These are phyloP conservation scores for Scaptodrosophila latifasciaeformis DNA, from an alignment of 2,888 invertebrate species.

Conservation along the genomic window DNA sequence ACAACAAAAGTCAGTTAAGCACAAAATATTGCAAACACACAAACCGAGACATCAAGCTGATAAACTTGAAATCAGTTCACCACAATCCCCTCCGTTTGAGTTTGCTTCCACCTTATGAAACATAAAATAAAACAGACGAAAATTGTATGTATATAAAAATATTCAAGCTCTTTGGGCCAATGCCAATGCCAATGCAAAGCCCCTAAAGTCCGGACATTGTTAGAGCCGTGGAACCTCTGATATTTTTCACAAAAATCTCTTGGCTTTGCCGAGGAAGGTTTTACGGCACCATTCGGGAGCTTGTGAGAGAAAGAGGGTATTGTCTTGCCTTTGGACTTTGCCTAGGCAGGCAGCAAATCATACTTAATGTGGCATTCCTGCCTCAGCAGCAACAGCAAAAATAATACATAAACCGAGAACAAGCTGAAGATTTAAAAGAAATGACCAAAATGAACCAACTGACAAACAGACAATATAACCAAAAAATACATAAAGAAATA, in stretches of 20 bases:
- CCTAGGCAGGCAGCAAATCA: slow-evolving; percentile 62
- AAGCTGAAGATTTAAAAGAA: slow-evolving; percentile 51
- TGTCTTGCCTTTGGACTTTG: slow-evolving; percentile 33
- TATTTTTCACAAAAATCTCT: slow-evolving; percentile 22
- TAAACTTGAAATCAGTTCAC: slow-evolving; percentile 39
- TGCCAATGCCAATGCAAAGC: not conserved
- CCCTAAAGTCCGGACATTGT: not conserved
- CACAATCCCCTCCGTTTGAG: too few species aligned
- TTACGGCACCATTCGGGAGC: too few species aligned
- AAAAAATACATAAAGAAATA: slow-evolving; percentile 12
- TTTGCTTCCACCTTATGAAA: too few species aligned
- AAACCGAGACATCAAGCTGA: slow-evolving; percentile 42
- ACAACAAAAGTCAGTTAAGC: slow-evolving; percentile 54
- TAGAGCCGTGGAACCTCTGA: slow-evolving; percentile 9
- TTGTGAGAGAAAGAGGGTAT: too few species aligned
- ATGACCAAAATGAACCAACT: slow-evolving; percentile 24
- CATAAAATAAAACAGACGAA: not conserved
- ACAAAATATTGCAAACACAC: slow-evolving; percentile 51
- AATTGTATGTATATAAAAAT: not conserved
- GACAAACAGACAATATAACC: slow-evolving; percentile 23
- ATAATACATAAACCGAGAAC: slow-evolving; percentile 33
- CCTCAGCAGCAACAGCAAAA: slow-evolving; percentile 17
- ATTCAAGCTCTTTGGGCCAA: not conserved
- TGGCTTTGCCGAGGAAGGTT: not conserved
- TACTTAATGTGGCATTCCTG: slow-evolving; percentile 67